A percentile compares a stretch with the other conserved stretches of the same genome.
Conservation (phyloP, 2,888 invertebrate genomes). For the Sphaeridia pumilis region DNA sequence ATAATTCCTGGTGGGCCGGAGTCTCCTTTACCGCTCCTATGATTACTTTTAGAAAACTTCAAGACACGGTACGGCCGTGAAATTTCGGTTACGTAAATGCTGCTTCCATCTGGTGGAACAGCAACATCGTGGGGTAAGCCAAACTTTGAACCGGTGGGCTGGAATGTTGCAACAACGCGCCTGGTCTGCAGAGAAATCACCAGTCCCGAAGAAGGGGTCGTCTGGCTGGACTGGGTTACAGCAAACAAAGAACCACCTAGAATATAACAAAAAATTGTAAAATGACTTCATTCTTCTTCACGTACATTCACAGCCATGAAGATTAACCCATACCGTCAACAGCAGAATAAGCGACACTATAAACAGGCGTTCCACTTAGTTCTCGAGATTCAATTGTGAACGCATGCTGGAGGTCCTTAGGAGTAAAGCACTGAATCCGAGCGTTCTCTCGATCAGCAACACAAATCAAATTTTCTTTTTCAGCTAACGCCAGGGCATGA, state of each 20-base stretch:
- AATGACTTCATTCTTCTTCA: too few relatives aligned
- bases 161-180: slow-evolving; percentile 51
- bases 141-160: slow-evolving; percentile 47
- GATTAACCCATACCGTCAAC: slow-evolving; percentile 44
- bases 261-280: too few relatives aligned
- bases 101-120: slow-evolving; percentile 53
- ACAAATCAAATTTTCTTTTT: slow-evolving; percentile 40
- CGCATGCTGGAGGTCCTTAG: slow-evolving; percentile 51
- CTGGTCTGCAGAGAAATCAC: slow-evolving; percentile 53
- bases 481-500: slow-evolving; percentile 35
- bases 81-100: slow-evolving; percentile 67
- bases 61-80: slow-evolving; percentile 51
- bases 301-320: too few relatives aligned
- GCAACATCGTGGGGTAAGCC: slow-evolving; percentile 69
- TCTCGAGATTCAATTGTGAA: slow-evolving; percentile 51
- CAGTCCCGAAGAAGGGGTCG: slow-evolving; percentile 55
- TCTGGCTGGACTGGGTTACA: slow-evolving; percentile 70
- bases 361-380: slow-evolving; percentile 55
- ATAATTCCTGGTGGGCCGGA: too few relatives aligned
- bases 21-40: too few relatives aligned
- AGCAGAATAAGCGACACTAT: slow-evolving; percentile 60
- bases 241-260: too few relatives aligned
- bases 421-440: slow-evolving; percentile 47
- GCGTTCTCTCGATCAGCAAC: slow-evolving; percentile 46
- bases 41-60: slow-evolving; percentile 42